These are phyloP conservation scores for Leptestheria dahalacensis DNA, from an alignment of 1,140 invertebrate genomes.

Conservation along the genomic window DNA sequence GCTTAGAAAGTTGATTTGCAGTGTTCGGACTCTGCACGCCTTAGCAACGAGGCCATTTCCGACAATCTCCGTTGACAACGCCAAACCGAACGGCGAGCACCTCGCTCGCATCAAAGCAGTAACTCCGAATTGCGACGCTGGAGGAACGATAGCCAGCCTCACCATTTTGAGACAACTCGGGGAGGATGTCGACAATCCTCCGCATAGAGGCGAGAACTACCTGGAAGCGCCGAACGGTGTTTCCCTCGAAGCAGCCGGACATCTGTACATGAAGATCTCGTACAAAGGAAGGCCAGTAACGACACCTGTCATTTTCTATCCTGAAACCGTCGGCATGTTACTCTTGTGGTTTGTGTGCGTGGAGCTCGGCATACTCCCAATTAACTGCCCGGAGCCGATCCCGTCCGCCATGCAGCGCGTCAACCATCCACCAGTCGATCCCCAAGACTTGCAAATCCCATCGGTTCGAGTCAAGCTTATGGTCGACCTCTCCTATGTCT, in stretches of 20 bases:
- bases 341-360: neutral
- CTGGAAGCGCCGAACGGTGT: neutral
- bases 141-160: neutral
- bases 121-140: neutral
- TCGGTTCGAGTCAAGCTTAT: constrained; percentile 17
- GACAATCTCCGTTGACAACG: neutral
- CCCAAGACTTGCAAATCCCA: constrained; percentile 14
- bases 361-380: neutral
- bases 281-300: neutral
- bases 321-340: neutral
- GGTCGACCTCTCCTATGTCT: neutral
- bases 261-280: neutral
- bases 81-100: neutral
- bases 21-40: too few species aligned
- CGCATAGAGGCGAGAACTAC: neutral
- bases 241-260: neutral
- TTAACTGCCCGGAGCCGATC: neutral
- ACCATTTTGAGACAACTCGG: neutral
- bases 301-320: neutral
- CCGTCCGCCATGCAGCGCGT: neutral
- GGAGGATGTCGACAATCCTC: neutral
- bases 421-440: constrained; percentile 20
- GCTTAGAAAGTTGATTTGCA: too few species aligned
- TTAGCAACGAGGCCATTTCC: neutral
- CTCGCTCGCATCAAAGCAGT: neutral